Evolutionary conservation across 2,797 vertebrate species (phyloP), one percentile per base, ranked within the genome.

Genomic region (Pseudocheirus occidentalis): DNA sequence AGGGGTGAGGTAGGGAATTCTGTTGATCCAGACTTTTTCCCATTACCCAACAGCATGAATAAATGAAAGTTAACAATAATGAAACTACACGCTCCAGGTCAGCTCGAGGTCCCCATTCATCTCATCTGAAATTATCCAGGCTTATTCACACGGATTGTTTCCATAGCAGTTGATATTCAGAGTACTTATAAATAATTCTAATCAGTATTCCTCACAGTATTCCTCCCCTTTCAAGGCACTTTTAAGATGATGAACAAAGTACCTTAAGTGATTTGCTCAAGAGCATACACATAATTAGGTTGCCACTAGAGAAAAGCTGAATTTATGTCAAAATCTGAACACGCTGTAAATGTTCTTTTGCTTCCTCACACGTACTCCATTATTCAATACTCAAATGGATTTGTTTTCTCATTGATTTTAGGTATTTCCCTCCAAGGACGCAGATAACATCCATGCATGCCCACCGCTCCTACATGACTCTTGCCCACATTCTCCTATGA

Each of bases 201-300:
- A 90, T 27, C 6, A 81, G 27, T 3, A 94, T 95, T 95, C 46
- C 91, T 94, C 73, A 58, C 1, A 90, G 66, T 52, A 52, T 52
- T 52, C 11, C 9, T 57, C 21, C 1, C 46, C 90, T 16, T 40
- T 52, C n/a, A 94, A 62, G 46, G 31, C 52, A 87, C 40, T 93
- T 55, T 73, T 29, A 90, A 95, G 46, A 92, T n/a, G 58, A 94
- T 95, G 87, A 96, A 92, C 52, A 94, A 94, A 91, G 28, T 56
- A 90, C 54, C 55, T 58, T 81, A 91, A 91, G 62, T 94, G 93
- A 94, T n/a, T 91, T 87, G 90, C 5, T 93, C 28, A 93, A 90
- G 92, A 95, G 94, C 31, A 62, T 29, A 92, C 87, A 91, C 89
- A 46, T 50, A 94, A 62, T 87, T 92, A 81, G 31, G 56, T 81